A percentile compares a stretch with the other conserved stretches of the same genome.
Evolutionary conservation across 2,113 vertebrate genomes (phyloP).

Genomic region (Apus apus): DNA sequence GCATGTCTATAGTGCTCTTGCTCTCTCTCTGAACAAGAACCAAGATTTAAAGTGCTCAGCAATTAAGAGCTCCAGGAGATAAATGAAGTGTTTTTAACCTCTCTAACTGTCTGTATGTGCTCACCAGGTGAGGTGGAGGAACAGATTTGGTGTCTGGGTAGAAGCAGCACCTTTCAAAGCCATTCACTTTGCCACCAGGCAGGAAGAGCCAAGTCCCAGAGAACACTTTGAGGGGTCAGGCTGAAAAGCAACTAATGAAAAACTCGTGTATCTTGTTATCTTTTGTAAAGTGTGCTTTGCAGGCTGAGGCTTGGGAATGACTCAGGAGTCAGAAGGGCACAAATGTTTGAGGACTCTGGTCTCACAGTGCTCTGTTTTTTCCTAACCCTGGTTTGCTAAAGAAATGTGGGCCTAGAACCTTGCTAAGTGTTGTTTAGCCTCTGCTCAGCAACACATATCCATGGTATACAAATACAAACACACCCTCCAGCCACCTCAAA

Average conservation of each 20-base stretch:
- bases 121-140: not conserved
- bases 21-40: not conserved
- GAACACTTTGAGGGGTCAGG: not conserved
- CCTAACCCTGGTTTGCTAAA: not conserved
- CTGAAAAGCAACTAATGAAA: not conserved
- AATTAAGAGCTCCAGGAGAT: not conserved
- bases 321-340: accelerated
- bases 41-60: conserved; percentile 8
- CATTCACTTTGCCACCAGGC: not conserved
- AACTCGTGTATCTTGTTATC: accelerated
- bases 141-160: not conserved
- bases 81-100: not conserved
- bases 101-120: not conserved
- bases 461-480: not conserved
- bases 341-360: not conserved
- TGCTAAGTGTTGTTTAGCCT: not conserved
- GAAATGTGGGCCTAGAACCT: not conserved
- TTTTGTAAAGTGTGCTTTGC: not conserved
- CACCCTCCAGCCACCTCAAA: not conserved
- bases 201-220: not conserved
- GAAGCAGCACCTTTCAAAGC: not conserved
- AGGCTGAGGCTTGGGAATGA: not conserved
- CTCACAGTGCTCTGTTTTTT: not conserved
- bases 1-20: not conserved
- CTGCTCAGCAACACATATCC: not conserved